Evolutionary conservation across 2,113 vertebrate genomes (phyloP).

Genomic region (Megaptera novaeangliae): DNA sequence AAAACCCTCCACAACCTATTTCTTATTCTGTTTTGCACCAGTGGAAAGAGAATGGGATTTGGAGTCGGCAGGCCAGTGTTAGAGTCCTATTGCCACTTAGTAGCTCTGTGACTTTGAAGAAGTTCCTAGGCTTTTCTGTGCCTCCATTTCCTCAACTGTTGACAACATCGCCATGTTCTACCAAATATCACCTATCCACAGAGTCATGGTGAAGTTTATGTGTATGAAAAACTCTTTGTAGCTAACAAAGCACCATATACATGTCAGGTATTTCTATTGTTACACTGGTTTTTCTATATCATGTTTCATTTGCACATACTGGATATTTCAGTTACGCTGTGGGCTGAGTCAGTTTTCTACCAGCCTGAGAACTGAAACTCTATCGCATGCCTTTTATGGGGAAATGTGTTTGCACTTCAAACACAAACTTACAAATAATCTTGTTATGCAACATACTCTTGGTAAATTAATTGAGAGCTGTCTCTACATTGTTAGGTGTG

Average conservation of each 20-base stretch:
- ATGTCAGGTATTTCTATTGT: background rate
- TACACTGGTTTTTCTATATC: background rate
- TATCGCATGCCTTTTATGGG: background rate
- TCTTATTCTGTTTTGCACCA: background rate
- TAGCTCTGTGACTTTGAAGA: background rate
- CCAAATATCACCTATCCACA: background rate
- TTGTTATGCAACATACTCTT: background rate
- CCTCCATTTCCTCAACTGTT: background rate
- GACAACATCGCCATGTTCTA: background rate
- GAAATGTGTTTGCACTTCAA: slow-evolving; percentile 44
- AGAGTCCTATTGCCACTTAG: background rate
- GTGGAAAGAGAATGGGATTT: background rate
- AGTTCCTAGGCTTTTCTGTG: slow-evolving; percentile 5
- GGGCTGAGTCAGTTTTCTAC: background rate
- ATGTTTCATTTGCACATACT: slow-evolving; percentile 12
- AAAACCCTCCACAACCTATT: background rate
- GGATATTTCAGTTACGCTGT: background rate
- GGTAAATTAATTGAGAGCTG: slow-evolving; percentile 34
- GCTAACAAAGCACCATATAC: background rate
- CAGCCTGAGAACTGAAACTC: background rate
- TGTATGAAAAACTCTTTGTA: background rate
- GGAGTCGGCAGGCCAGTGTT: background rate
- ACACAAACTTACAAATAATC: background rate
- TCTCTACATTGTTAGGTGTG: slow-evolving; percentile 22
- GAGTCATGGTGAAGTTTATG: background rate